Conservation (phyloP, 2,113 vertebrate genomes). For the Erinaceus europaeus region DNA sequence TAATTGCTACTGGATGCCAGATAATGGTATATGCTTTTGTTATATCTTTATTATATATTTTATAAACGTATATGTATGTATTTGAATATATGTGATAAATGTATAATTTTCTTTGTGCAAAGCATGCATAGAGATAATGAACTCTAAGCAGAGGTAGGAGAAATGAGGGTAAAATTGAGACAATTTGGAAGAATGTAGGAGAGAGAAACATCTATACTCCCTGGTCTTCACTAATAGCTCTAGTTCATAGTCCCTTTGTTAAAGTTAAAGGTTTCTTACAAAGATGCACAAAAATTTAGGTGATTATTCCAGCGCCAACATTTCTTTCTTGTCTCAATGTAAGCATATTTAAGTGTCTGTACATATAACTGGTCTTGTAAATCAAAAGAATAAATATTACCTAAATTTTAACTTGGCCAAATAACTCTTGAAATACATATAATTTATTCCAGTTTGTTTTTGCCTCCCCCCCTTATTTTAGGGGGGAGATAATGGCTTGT, state of each 20-base stretch:
- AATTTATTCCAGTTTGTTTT: too few species aligned
- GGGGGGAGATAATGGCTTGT: too few species aligned
- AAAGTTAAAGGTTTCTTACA: not conserved
- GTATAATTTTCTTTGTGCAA: not conserved
- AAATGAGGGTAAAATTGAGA: not conserved
- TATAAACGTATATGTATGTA: too few species aligned
- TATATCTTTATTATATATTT: too few species aligned
- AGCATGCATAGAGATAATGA: not conserved
- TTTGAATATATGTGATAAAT: too few species aligned
- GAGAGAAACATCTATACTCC: not conserved
- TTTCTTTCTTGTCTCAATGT: conserved; percentile 6
- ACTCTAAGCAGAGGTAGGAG: not conserved
- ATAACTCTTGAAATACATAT: too few species aligned
- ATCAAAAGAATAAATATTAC: too few species aligned
- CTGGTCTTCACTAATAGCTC: conserved; percentile 1
- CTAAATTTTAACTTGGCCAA: too few species aligned
- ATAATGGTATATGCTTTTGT: not conserved
- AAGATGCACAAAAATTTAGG: not conserved
- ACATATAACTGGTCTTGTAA: too few species aligned
- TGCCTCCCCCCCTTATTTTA: too few species aligned
- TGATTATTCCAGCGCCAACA: not conserved
- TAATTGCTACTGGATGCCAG: not conserved
- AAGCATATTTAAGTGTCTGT: not conserved
- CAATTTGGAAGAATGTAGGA: not conserved
- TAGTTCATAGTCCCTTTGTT: not conserved